Evolutionary conservation across 1,140 invertebrate genomes (phyloP), one percentile per base, ranked within the genome.

Genomic region (Reticulitermes speratus): DNA sequence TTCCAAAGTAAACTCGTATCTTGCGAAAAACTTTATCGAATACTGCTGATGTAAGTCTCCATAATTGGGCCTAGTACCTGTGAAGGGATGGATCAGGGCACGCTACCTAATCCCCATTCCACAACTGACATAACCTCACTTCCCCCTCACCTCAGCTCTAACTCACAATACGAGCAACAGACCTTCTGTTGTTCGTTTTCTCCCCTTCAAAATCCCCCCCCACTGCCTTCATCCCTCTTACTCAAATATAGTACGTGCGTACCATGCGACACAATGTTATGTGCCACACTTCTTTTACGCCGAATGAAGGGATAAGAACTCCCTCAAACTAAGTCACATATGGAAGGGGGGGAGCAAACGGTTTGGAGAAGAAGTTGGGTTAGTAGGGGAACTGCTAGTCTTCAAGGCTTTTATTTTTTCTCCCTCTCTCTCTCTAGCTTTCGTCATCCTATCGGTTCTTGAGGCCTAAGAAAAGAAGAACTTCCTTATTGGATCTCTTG

Each of bases 101-200:
- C 65, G 65, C n/a, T 30, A 8, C 11, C n/a, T 30, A 75, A 75
- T 75, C 25, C n/a, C 65, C 65, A 30, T 75, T 75, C 65, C 65
- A 30, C 65, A 75, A 75, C 65, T 75, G 65, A 75, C 65, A 75
- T 75, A 75, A 75, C 65, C 65, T 75, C 65, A 75, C 65, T 75
- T 75, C 65, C 65, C 65, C 65, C 65, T 75, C 65, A 75, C 65
- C 25, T 12, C 65, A 75, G 65, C 14, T 75, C n/a, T 30, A 11
- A n/a, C 65, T n/a, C 65, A 75, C 65, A 75, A 75, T 30, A 25
- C 65, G 25, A n/a, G n/a, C 65, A 75, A 75, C 65, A 75, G 65
- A 75, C 65, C 65, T 75, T 75, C 65, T 75, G 65, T 75, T 75
- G 65, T 75, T 75, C 65, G 7, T 11, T 8, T 75, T 75, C 65